phyloP scores from a whole-genome alignment of 2,797 vertebrate genomes.

The Dendrocincla tyrannina region DNA sequence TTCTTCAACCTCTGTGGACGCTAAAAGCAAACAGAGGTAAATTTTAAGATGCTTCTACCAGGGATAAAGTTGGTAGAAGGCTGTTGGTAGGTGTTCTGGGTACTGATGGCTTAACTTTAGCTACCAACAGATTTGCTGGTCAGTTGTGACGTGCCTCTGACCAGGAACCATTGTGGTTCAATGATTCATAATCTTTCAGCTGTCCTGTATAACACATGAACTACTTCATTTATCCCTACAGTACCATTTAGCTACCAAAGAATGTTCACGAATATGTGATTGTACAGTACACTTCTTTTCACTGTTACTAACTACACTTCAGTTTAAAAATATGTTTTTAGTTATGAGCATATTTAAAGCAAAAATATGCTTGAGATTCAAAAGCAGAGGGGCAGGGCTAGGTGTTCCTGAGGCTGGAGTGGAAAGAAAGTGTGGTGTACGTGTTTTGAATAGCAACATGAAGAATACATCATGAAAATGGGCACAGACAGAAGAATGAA shows the following conservation, averaged over 20 bases:
- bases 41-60: not conserved
- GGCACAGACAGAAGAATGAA: not conserved
- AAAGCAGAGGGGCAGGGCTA: not conserved
- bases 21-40: slow-evolving; percentile 82
- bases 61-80: not conserved
- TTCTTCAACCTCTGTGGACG: slow-evolving; percentile 80
- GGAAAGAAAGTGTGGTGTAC: not conserved
- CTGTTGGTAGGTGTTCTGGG: not conserved
- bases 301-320: not conserved
- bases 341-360: not conserved
- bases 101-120: not conserved
- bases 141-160: not conserved
- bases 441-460: not conserved
- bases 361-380: not conserved
- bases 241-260: not conserved
- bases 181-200: not conserved
- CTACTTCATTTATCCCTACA: not conserved
- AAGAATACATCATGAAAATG: not conserved
- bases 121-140: not conserved
- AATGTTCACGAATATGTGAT: not conserved
- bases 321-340: not conserved
- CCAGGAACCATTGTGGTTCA: not conserved
- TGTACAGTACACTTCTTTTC: not conserved
- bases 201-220: not conserved
- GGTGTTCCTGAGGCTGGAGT: not conserved